Conservation (phyloP, 2,113 vertebrate species). For the Hyperoodon ampullatus region DNA sequence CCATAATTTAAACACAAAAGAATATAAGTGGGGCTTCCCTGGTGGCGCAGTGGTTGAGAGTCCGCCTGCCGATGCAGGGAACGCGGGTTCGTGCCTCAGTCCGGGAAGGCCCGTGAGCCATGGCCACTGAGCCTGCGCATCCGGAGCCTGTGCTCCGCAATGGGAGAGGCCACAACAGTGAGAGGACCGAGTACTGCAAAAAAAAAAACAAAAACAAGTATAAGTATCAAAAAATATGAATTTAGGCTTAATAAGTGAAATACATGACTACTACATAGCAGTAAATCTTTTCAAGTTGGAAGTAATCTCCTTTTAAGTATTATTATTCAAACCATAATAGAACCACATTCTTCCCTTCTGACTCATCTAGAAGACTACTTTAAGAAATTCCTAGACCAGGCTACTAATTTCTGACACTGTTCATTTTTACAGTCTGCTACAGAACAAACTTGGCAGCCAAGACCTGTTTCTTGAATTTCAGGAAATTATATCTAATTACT, state of each 20-base stretch:
- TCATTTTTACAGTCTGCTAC: slow-evolving; percentile 16
- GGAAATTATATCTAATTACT: slow-evolving; percentile 58
- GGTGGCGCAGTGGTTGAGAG: too few species aligned
- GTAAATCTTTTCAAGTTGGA: neutral
- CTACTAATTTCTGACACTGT: slow-evolving; percentile 24
- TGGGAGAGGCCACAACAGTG: too few species aligned
- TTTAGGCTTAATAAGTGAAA: neutral
- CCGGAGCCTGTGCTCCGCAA: too few species aligned
- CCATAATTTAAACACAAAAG: slow-evolving; percentile 13
- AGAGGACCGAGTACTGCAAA: too few species aligned
- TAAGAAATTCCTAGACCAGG: slow-evolving; percentile 25
- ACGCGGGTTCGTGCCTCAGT: too few species aligned
- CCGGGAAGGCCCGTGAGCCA: too few species aligned
- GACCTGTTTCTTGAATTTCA: slow-evolving; percentile 54
- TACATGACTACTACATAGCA: neutral
- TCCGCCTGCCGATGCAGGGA: too few species aligned
- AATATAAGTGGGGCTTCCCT: neutral
- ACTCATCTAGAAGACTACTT: neutral
- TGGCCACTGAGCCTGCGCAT: too few species aligned
- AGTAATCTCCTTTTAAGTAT: slow-evolving; percentile 1
- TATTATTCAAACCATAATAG: neutral
- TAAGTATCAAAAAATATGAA: neutral
- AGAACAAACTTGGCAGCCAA: slow-evolving; percentile 25
- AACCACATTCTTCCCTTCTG: neutral
- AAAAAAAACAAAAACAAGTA: neutral